These are phyloP conservation scores for Pyrgus malvae DNA, from an alignment of 2,888 invertebrate species.

Conservation along the genomic window DNA sequence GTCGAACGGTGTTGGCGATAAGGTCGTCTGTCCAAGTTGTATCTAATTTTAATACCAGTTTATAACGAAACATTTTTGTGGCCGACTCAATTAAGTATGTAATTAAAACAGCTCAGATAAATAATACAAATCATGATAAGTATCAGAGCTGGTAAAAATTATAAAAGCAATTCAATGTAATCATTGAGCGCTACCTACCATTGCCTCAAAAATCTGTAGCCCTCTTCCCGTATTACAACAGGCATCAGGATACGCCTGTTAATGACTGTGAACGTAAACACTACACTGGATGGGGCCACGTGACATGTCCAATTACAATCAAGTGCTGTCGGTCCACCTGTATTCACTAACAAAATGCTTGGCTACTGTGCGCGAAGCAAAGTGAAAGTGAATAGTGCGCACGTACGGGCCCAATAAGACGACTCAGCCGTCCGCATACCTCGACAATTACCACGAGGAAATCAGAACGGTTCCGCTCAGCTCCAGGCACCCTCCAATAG, in stretches of 20 bases:
- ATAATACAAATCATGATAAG: neutral
- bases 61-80: slow-evolving; percentile 24
- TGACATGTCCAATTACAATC: slow-evolving; percentile 31
- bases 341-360: slow-evolving; percentile 40
- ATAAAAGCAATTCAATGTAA: neutral
- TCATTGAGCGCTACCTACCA: too few relatives aligned
- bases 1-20: slow-evolving; percentile 62
- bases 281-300: slow-evolving; percentile 25
- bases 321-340: slow-evolving; percentile 25
- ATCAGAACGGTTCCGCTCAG: slow-evolving; percentile 62
- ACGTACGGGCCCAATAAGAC: slow-evolving; percentile 78
- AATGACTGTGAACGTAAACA: slow-evolving; percentile 15
- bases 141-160: neutral
- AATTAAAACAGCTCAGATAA: slow-evolving; percentile 5
- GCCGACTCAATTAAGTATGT: slow-evolving; percentile 6
- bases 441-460: slow-evolving; percentile 79
- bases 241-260: slow-evolving; percentile 2
- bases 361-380: slow-evolving; percentile 63
- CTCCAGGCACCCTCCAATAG: slow-evolving; percentile 36
- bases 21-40: slow-evolving; percentile 63
- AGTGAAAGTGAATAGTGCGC: slow-evolving; percentile 79
- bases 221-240: slow-evolving; percentile 1
- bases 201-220: too few relatives aligned
- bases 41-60: slow-evolving; percentile 44
- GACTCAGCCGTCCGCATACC: slow-evolving; percentile 73